Evolutionary conservation across 2,113 vertebrate genomes (phyloP).

Genomic region (Tachycineta bicolor): DNA sequence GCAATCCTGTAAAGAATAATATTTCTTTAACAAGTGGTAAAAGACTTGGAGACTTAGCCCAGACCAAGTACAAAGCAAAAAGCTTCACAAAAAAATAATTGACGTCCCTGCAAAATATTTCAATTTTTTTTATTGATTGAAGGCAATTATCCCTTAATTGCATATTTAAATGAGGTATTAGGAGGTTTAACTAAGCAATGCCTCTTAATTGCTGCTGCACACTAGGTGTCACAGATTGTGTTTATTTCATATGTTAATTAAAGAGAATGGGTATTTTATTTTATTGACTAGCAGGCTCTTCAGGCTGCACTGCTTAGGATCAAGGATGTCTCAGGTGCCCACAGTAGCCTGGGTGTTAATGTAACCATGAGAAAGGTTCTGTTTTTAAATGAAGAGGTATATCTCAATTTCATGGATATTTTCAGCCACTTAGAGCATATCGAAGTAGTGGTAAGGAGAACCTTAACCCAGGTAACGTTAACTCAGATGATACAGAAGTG

Average conservation of each 20-base stretch:
- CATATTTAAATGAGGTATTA: conserved; percentile 92
- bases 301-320: conserved; percentile 76
- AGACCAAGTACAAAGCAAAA: conserved; percentile 64
- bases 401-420: conserved; percentile 48
- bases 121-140: conserved; percentile 90
- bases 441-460: background rate
- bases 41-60: conserved; percentile 44
- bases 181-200: conserved; percentile 89
- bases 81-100: conserved; percentile 79
- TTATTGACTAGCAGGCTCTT: conserved; percentile 79
- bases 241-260: conserved; percentile 92
- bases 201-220: conserved; percentile 87
- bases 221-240: conserved; percentile 88
- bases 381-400: conserved; percentile 71
- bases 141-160: conserved; percentile 91
- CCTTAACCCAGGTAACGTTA: background rate
- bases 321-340: conserved; percentile 75
- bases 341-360: conserved; percentile 69
- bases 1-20: conserved; percentile 37
- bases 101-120: conserved; percentile 82
- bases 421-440: conserved; percentile 43
- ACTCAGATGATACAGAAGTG: background rate
- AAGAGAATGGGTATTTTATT: conserved; percentile 86
- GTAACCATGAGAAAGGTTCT: conserved; percentile 73
- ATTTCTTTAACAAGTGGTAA: conserved; percentile 64